phyloP scores from a whole-genome alignment of 2,888 invertebrate genomes.

The Chouioia cunea region DNA sequence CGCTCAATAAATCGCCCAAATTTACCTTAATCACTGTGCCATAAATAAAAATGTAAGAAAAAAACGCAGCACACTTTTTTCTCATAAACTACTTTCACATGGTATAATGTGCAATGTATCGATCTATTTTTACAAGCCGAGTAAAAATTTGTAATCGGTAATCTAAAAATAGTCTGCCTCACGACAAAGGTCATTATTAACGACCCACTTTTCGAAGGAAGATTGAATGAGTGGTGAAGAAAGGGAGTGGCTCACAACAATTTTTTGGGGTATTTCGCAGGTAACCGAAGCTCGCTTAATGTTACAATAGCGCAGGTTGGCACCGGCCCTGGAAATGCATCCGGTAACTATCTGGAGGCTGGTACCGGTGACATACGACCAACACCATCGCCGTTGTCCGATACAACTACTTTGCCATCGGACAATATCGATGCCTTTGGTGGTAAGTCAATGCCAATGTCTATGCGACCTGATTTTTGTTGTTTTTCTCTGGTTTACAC shows the following conservation, averaged over 20 bases:
- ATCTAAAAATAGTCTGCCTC: slow-evolving; percentile 27
- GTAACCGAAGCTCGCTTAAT: slow-evolving; percentile 66
- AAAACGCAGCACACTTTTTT: slow-evolving; percentile 1
- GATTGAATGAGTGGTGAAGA: no score
- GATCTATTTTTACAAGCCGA: slow-evolving; percentile 24
- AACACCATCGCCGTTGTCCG: slow-evolving; percentile 63
- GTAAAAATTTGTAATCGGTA: slow-evolving; percentile 33
- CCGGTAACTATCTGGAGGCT: slow-evolving; percentile 60
- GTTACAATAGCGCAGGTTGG: slow-evolving; percentile 65
- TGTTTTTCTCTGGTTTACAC: no score
- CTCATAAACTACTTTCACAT: no score
- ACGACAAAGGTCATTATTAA: slow-evolving; percentile 43
- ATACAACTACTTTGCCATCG: slow-evolving; percentile 62
- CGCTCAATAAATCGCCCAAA: background rate
- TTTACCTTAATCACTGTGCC: background rate
- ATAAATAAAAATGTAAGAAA: slow-evolving; percentile 8
- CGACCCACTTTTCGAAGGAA: slow-evolving; percentile 29
- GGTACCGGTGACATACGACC: slow-evolving; percentile 57
- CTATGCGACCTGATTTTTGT: no score
- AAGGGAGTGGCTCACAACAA: background rate
- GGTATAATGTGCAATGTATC: background rate
- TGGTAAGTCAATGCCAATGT: slow-evolving; percentile 47
- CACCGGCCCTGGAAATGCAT: slow-evolving; percentile 55
- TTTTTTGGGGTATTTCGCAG: slow-evolving; percentile 48
- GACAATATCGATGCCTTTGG: slow-evolving; percentile 64